Percentiles rank a stretch among this genome's conserved stretches.
phyloP scores from a whole-genome alignment of 2,888 invertebrate species.

The Harpagoxenus sublaevis region DNA sequence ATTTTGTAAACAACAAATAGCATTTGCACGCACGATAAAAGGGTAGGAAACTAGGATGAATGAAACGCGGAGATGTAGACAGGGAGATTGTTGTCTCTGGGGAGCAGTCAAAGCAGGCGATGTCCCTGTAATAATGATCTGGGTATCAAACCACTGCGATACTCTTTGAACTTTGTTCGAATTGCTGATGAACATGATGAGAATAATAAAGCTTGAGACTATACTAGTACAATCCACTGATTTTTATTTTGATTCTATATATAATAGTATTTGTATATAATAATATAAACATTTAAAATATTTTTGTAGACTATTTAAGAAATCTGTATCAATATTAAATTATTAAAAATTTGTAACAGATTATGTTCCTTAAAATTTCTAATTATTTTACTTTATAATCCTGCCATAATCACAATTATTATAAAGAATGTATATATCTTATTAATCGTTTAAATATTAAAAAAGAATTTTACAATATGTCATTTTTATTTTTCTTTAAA shows the following conservation, averaged over 20 bases:
- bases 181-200: conserved; percentile 47
- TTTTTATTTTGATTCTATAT: background rate
- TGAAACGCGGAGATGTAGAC: conserved; percentile 73
- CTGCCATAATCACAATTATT: background rate
- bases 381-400: background rate
- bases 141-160: conserved; percentile 83
- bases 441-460: background rate
- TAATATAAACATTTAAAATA: background rate
- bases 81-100: conserved; percentile 85
- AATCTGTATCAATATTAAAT: background rate
- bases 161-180: conserved; percentile 77
- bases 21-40: conserved; percentile 62
- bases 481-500: background rate
- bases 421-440: background rate
- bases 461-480: background rate
- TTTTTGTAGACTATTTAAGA: background rate
- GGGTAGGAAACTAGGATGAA: conserved; percentile 67
- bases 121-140: conserved; percentile 83
- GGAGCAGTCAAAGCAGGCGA: conserved; percentile 85
- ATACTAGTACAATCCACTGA: background rate
- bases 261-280: background rate
- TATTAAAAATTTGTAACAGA: conserved; percentile 3
- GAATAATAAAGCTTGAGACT: conserved; percentile 9
- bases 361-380: background rate
- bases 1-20: conserved; percentile 82